Evolutionary conservation across 2,113 vertebrate species (phyloP).

Genomic region (Oophaga pumilio): DNA sequence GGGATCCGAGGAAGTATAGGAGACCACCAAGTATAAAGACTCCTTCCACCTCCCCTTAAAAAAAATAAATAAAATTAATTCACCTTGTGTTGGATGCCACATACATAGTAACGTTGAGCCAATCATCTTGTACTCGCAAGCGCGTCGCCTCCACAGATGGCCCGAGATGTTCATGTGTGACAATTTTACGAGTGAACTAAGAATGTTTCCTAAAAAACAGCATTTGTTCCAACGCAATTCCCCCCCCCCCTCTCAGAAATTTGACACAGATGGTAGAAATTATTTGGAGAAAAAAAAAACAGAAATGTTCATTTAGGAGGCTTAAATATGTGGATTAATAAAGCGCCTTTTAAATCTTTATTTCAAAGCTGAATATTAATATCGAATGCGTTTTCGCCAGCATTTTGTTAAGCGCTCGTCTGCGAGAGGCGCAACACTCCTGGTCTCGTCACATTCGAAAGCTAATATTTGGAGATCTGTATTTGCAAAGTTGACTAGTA

Average conservation of each 20-base stretch:
- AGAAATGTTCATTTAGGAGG: slow-evolving; percentile 85
- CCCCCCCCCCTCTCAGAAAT: slow-evolving; percentile 75
- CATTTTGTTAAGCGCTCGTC: slow-evolving; percentile 9
- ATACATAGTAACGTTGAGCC: slow-evolving; percentile 83
- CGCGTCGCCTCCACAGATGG: slow-evolving; percentile 86
- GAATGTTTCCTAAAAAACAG: slow-evolving; percentile 84
- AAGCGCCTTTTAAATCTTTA: slow-evolving; percentile 77
- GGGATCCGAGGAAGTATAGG: not conserved
- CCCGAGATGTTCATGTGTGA: slow-evolving; percentile 84
- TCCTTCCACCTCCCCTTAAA: slow-evolving; percentile 23
- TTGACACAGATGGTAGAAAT: slow-evolving; percentile 88
- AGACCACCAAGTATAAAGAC: slow-evolving; percentile 60
- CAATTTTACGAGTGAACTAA: slow-evolving; percentile 86
- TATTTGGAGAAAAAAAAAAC: slow-evolving; percentile 74
- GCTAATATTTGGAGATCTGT: slow-evolving; percentile 41
- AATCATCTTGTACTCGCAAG: slow-evolving; percentile 82
- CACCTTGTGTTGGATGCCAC: slow-evolving; percentile 82
- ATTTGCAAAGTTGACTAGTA: slow-evolving; percentile 38
- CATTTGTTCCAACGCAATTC: slow-evolving; percentile 84
- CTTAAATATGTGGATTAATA: slow-evolving; percentile 85
- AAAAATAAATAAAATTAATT: slow-evolving; percentile 61
- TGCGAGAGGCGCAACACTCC: slow-evolving; percentile 19
- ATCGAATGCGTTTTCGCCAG: not conserved
- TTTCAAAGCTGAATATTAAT: slow-evolving; percentile 40
- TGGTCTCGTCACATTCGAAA: slow-evolving; percentile 20